Evolutionary conservation across 2,888 invertebrate genomes (phyloP).

Genomic region (Nomada fucata): DNA sequence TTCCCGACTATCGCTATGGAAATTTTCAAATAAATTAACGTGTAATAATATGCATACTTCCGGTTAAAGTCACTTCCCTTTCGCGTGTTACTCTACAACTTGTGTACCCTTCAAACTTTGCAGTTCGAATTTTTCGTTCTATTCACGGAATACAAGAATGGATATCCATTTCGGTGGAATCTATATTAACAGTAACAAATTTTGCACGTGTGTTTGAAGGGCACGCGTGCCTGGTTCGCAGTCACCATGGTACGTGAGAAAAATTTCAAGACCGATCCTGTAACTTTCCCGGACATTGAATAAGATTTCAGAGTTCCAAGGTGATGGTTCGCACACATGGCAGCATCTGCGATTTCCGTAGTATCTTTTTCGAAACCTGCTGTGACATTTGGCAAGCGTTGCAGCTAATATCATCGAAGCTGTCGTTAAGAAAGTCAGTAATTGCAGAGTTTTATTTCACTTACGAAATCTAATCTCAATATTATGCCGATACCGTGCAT

Average conservation of each 20-base stretch:
- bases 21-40: neutral
- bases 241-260: slow-evolving; percentile 9
- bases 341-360: neutral
- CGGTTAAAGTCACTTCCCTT: neutral
- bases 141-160: neutral
- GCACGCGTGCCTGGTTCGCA: neutral
- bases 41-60: neutral
- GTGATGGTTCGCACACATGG: slow-evolving; percentile 11
- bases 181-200: neutral
- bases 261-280: slow-evolving; percentile 3
- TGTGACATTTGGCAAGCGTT: neutral
- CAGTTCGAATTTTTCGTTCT: neutral
- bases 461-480: neutral
- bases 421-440: neutral
- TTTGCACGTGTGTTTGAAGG: neutral
- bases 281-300: neutral
- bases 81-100: neutral
- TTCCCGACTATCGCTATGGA: neutral
- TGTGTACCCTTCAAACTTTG: neutral
- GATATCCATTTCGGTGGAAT: neutral
- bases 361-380: neutral
- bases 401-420: neutral
- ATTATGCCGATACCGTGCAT: neutral
- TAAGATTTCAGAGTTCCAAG: slow-evolving; percentile 24
- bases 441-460: neutral